Evolutionary conservation across 2,113 vertebrate species (phyloP), one percentile per base, ranked within the genome.

Genomic region (Triplophysa siluroides): DNA sequence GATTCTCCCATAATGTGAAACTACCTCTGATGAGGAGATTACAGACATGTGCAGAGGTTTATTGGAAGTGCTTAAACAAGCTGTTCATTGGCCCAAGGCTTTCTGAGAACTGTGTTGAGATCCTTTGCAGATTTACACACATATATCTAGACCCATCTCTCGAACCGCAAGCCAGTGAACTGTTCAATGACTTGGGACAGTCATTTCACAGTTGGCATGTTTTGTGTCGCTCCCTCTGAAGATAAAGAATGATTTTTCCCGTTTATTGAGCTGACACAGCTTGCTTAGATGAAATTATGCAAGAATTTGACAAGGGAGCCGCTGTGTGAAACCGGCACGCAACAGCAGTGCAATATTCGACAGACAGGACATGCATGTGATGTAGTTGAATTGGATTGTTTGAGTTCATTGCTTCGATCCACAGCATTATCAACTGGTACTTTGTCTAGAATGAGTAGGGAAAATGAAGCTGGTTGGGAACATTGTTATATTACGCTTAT

Each of bases 51-150:
- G 85, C 83, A 75, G 71, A 86, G 86, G 81, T 91, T 90, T 87
- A 89, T 86, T 87, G 87, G 86, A 89, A 91, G 91, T 91, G 89
- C 90, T 91, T 87, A 87, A 92, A 91, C 85, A 90, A 85, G 88
- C 88, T 88, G 85, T 88, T 90, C 84, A 67, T 87, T 81, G 82
- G 82, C 74, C 66, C 70, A 81, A 79, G 87, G 81, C 83, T 87
- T 88, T 90, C 76, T 29, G 24, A 83, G 83, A 87, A 84, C 88
- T 84, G 85, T 82, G 80, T 80, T 43, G 47, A 88, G 86, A 91
- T 92, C 81, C 84, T 86, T 87, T 85, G 85, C 85, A 82, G 91
- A 89, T 92, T 93, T 91, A 91, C 86, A 82, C 86, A 88, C 14
- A 81, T 86, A 68, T 91, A 90, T 92, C 89, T 87, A 86, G 78